A percentile compares a stretch with the other conserved stretches of the same genome.
Evolutionary conservation across 2,888 invertebrate genomes (phyloP).

Genomic region (Limnephilus auricula): DNA sequence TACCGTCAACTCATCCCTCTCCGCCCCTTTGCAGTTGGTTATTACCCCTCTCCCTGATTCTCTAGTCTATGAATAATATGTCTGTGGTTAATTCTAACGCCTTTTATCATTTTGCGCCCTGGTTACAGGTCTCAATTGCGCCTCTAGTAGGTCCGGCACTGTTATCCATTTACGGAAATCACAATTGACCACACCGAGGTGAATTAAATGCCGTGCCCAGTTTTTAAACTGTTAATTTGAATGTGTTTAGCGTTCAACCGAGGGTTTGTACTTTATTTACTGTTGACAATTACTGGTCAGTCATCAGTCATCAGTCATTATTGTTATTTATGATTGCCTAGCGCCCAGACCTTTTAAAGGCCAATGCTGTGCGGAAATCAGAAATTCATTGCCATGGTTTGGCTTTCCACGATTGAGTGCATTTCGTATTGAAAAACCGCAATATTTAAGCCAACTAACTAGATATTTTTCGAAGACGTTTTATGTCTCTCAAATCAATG

Average conservation of each 20-base stretch:
- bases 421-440: background rate
- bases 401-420: background rate
- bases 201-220: background rate
- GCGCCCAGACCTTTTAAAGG: background rate
- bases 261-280: background rate
- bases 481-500: background rate
- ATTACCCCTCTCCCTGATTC: too few species aligned
- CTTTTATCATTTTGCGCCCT: background rate
- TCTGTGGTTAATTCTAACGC: background rate
- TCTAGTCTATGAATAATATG: too few species aligned
- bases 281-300: background rate
- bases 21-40: too few species aligned
- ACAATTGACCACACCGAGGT: background rate
- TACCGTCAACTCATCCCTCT: too few species aligned
- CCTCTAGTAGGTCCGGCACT: background rate
- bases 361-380: background rate
- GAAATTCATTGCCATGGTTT: background rate
- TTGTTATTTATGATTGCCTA: background rate
- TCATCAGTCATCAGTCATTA: background rate
- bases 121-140: background rate
- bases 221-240: background rate
- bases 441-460: background rate
- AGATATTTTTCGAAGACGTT: background rate
- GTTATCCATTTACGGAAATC: background rate
- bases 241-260: background rate